Base-by-base conservation (phyloP, 2,113 vertebrate species). In the Cisticola juncidis region DNA sequence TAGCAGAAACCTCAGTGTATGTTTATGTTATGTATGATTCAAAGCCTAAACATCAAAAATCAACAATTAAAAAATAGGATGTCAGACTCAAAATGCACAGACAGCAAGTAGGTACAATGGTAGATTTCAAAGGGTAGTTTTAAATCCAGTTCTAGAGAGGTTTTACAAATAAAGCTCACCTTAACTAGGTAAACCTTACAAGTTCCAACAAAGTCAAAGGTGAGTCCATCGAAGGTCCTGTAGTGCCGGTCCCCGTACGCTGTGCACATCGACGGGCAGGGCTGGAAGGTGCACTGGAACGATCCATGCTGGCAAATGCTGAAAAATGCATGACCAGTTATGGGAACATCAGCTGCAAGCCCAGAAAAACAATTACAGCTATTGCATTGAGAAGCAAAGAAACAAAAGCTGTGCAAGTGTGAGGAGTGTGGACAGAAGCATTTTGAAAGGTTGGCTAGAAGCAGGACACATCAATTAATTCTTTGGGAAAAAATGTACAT, bases 211-310 rank as follows among this genome's bases (percentile, higher is more conserved):
- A 99, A 99, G 97, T 99, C 99, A 77, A 98, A 99, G 0, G 98
- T 98, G 57, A 99, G 98, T 8, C 99, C 99, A 24, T 99, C 99
- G 45, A 99, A 99, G 0, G 99, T 99, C 50, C 98, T 97, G 97
- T 99, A 99, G 96, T 99, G 99, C 6, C 99, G 98, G 88, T 99
- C 99, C 4, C 99, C 99, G 1, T 99, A 99, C 0, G 98, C 97
- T 0, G 98, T 99, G 94, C 99, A 99, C 98, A 99, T 99, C 31
- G 99, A 98, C 0, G 99, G 98, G n/a, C 99, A 99, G 3, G 99
- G 99, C 31, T 95, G 98, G 93, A 99, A 99, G 71, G 88, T 85
- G 76, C 99, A 99, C 92, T 98, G 99, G 95, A 99, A 99, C 0
- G 98, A 98, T 56, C 99, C 99, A 0, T 97, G 98, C 72, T 98